phyloP scores from a whole-genome alignment of 1,140 invertebrate genomes.

The Diorhabda sublineata region DNA sequence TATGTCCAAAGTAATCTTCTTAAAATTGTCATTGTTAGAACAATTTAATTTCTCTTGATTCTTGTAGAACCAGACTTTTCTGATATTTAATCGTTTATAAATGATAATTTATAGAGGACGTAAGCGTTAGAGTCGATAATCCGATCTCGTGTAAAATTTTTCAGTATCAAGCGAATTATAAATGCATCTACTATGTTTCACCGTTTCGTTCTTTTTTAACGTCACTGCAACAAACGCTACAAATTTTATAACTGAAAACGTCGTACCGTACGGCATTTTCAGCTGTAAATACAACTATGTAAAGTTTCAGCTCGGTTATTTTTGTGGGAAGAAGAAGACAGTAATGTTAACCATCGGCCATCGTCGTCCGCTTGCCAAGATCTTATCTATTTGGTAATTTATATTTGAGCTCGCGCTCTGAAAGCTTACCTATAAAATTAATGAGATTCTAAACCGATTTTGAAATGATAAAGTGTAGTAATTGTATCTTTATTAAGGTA shows the following conservation, averaged over 20 bases:
- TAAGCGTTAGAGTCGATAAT: no score
- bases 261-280: neutral
- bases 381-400: conserved; percentile 37
- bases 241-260: neutral
- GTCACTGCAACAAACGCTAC: neutral
- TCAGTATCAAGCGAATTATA: neutral
- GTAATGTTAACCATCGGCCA: neutral
- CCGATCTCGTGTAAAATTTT: no score
- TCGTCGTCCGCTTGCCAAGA: conserved; percentile 20
- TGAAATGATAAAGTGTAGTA: conserved; percentile 40
- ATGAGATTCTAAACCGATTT: conserved; percentile 35
- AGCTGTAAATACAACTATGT: neutral
- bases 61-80: no score
- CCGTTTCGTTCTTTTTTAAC: neutral
- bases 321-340: conserved; percentile 1
- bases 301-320: neutral
- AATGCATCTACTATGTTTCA: conserved; percentile 1
- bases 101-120: no score
- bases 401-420: conserved; percentile 34
- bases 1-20: no score
- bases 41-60: no score
- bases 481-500: conserved; percentile 39
- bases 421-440: conserved; percentile 37
- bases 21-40: no score
- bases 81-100: no score